Conservation (phyloP, 37 sponge, comb jelly and placozoan genomes). For the Agelas oroides region DNA sequence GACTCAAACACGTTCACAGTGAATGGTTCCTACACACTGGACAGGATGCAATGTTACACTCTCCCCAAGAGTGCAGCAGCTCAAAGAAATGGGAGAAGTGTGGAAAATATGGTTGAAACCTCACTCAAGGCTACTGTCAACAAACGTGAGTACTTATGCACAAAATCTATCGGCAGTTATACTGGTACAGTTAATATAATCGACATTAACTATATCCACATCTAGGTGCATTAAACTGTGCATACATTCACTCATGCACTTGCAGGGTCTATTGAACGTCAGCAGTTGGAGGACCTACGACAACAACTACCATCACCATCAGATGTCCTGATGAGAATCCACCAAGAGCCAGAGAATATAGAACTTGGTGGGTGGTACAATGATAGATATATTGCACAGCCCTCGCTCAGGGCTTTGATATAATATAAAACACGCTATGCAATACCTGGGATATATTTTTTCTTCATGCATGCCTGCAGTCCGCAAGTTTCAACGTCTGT, state of each 20-base stretch:
- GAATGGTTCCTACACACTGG: slow-evolving; percentile 3
- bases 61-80: not conserved
- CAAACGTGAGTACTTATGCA: slow-evolving; percentile 3
- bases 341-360: slow-evolving; percentile 9
- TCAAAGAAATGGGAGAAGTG: not conserved
- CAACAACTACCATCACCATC: slow-evolving; percentile 1
- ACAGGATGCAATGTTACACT: not conserved
- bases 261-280: not conserved
- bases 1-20: not conserved
- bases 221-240: too few species aligned
- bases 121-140: not conserved
- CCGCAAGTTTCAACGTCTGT: too few species aligned
- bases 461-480: too few species aligned
- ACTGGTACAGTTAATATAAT: too few species aligned
- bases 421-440: too few species aligned
- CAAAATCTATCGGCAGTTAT: too few species aligned
- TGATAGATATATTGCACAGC: too few species aligned
- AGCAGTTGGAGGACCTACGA: not conserved
- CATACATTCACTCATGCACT: too few species aligned
- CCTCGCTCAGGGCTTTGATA: too few species aligned
- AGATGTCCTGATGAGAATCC: not conserved
- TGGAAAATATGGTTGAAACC: not conserved
- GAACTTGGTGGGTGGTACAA: not conserved
- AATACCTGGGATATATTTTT: too few species aligned
- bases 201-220: too few species aligned